These are phyloP conservation scores for Atta texana DNA, from an alignment of 1,140 invertebrate species.

Conservation along the genomic window DNA sequence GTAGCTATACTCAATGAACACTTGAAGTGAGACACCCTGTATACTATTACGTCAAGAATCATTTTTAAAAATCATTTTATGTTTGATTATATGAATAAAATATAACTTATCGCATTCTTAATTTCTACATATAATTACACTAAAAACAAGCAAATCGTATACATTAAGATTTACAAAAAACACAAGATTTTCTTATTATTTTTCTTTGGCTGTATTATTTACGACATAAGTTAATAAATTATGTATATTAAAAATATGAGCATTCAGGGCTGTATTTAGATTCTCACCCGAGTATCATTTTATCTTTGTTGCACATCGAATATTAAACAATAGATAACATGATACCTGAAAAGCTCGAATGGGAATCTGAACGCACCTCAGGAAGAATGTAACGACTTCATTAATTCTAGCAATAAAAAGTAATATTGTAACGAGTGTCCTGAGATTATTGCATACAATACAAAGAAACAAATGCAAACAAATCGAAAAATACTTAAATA, in stretches of 20 bases:
- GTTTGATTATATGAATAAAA: conserved; percentile 23
- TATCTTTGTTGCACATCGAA: no score
- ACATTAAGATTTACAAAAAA: conserved; percentile 10
- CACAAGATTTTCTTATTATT: not conserved
- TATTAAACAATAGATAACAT: no score
- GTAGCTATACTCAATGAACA: conserved; percentile 67
- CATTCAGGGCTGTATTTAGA: no score
- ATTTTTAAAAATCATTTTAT: not conserved
- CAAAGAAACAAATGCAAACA: not conserved
- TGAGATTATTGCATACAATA: conserved; percentile 20
- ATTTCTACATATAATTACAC: not conserved
- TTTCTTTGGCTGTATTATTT: conserved; percentile 22
- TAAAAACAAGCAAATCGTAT: conserved; percentile 25
- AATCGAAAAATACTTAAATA: conserved; percentile 5
- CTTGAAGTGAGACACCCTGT: conserved; percentile 69
- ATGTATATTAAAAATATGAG: conserved; percentile 3
- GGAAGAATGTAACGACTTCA: conserved; percentile 61
- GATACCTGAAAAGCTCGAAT: no score
- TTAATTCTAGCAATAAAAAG: conserved; percentile 27
- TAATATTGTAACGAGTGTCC: conserved; percentile 23
- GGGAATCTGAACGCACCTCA: conserved; percentile 9
- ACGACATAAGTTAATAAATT: not conserved
- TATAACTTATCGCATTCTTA: conserved; percentile 29
- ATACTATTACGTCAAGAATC: conserved; percentile 57
- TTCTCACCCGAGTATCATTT: no score